phyloP scores from a whole-genome alignment of 2,113 vertebrate genomes.

The Engystomops pustulosus region DNA sequence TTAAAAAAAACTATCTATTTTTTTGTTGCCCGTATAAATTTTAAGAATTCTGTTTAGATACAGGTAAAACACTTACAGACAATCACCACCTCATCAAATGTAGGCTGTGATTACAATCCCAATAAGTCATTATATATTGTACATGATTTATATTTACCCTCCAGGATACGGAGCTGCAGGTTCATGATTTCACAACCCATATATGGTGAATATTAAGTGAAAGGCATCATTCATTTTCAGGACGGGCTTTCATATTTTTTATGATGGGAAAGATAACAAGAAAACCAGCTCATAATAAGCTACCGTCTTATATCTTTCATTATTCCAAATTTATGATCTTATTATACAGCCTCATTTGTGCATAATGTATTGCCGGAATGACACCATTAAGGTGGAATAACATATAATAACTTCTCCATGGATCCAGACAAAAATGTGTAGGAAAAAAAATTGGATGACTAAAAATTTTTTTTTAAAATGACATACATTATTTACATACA shows the following conservation, averaged over 20 bases:
- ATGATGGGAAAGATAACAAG: neutral
- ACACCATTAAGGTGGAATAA: neutral
- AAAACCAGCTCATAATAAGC: conserved; percentile 11
- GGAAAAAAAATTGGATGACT: neutral
- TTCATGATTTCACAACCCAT: conserved; percentile 15
- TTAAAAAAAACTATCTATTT: too few relatives aligned
- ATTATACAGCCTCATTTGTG: conserved; percentile 22
- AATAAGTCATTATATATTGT: conserved; percentile 17
- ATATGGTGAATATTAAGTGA: neutral
- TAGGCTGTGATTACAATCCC: neutral
- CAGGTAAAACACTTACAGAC: neutral
- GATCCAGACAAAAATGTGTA: neutral
- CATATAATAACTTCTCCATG: neutral
- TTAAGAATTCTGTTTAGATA: neutral
- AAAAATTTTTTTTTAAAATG: neutral
- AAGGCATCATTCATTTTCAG: neutral
- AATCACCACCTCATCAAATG: neutral
- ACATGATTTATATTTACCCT: conserved; percentile 42
- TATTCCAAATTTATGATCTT: neutral
- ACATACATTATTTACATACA: too few relatives aligned
- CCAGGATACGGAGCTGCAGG: conserved; percentile 23
- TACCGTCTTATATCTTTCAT: neutral
- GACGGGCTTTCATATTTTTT: neutral
- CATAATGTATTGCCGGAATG: neutral
- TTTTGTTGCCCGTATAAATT: neutral